A percentile compares a stretch with the other conserved stretches of the same genome.
Evolutionary conservation across 2,888 invertebrate species (phyloP).

Genomic region (Spicauda simplicius): DNA sequence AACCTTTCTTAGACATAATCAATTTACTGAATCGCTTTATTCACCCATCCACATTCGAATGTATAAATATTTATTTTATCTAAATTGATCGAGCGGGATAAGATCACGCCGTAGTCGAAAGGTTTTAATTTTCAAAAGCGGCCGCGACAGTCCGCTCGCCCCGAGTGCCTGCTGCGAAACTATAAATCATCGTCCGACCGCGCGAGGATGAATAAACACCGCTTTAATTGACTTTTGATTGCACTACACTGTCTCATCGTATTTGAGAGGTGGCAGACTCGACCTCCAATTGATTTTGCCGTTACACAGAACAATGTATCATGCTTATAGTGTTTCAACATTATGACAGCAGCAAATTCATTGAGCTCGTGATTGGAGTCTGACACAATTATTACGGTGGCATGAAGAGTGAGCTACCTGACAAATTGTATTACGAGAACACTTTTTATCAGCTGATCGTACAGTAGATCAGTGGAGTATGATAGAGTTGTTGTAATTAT

Average conservation of each 20-base stretch:
- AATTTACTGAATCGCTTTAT: slow-evolving; percentile 81
- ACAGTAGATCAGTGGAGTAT: slow-evolving; percentile 4
- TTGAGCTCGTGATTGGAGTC: slow-evolving; percentile 27
- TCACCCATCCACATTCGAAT: slow-evolving; percentile 77
- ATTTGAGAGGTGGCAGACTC: slow-evolving; percentile 60
- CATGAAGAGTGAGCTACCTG: slow-evolving; percentile 15
- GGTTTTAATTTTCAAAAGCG: slow-evolving; percentile 81
- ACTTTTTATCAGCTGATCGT: slow-evolving; percentile 20
- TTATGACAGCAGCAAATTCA: slow-evolving; percentile 36
- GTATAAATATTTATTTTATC: slow-evolving; percentile 85
- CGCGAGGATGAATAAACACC: slow-evolving; percentile 76
- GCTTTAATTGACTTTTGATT: slow-evolving; percentile 82
- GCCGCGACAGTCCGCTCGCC: slow-evolving; percentile 74
- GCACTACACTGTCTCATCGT: slow-evolving; percentile 69
- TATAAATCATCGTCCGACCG: slow-evolving; percentile 77
- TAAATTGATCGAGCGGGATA: slow-evolving; percentile 83
- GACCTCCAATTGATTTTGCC: slow-evolving; percentile 57
- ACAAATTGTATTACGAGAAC: slow-evolving; percentile 16
- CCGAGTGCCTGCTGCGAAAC: slow-evolving; percentile 79
- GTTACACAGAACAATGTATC: slow-evolving; percentile 45
- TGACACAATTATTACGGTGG: slow-evolving; percentile 22
- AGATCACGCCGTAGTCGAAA: slow-evolving; percentile 77
- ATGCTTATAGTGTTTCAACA: slow-evolving; percentile 41
- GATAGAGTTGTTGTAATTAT: not conserved
- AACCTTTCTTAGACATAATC: slow-evolving; percentile 76